A percentile compares a stretch with the other conserved stretches of the same genome.
Evolutionary conservation across 2,888 invertebrate species (phyloP).

Genomic region (Mellilla xanthometata): DNA sequence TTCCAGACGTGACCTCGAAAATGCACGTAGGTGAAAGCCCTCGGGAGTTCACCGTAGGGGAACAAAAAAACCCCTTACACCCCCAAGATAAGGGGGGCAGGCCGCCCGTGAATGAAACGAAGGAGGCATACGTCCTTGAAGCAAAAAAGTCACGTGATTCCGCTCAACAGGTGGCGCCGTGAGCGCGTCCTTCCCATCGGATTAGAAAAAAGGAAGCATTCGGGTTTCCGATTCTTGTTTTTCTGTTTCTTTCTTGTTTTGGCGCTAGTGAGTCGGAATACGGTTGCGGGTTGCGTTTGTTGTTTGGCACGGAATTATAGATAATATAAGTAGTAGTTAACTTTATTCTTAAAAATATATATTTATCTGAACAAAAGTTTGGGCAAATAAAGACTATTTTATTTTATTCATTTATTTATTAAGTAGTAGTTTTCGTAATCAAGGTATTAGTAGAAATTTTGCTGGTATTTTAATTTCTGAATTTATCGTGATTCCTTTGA

Average conservation of each 20-base stretch:
- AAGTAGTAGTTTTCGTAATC: no score
- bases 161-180: constrained; percentile 79
- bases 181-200: constrained; percentile 70
- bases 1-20: constrained; percentile 80
- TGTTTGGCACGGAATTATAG: no score
- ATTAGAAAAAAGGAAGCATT: constrained; percentile 61
- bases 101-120: constrained; percentile 80
- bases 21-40: constrained; percentile 81
- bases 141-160: constrained; percentile 82
- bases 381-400: no score
- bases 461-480: no score
- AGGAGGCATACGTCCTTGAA: constrained; percentile 80
- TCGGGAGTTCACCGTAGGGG: constrained; percentile 76
- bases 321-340: no score
- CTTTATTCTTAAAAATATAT: no score
- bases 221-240: constrained; percentile 40
- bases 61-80: constrained; percentile 77
- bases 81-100: constrained; percentile 71
- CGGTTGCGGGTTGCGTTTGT: neutral
- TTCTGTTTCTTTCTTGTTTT: constrained; percentile 26
- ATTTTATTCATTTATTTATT: no score
- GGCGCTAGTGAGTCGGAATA: constrained; percentile 12
- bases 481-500: no score
- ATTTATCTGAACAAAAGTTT: no score
- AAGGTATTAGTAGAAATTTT: no score